A percentile compares a stretch with the other conserved stretches of the same genome.
Evolutionary conservation across 2,113 vertebrate genomes (phyloP).

Genomic region (Zeus faber): DNA sequence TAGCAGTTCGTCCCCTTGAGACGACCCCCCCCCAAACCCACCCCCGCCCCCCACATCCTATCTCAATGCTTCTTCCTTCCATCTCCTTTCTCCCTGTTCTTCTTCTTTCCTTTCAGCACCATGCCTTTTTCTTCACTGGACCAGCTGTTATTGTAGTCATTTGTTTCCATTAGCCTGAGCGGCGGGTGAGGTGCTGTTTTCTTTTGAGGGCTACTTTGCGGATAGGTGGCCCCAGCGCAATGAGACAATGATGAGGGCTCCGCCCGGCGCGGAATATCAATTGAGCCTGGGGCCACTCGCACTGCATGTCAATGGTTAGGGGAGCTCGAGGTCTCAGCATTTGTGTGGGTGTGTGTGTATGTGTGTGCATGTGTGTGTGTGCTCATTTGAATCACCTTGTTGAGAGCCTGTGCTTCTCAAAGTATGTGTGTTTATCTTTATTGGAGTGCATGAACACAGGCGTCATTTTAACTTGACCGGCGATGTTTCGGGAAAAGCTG

Average conservation of each 20-base stretch:
- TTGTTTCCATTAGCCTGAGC: conserved; percentile 37
- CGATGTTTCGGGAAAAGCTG: background rate
- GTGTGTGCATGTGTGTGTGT: conserved; percentile 14
- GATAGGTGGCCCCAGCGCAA: conserved; percentile 34
- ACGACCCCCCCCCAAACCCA: background rate
- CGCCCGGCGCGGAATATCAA: conserved; percentile 47
- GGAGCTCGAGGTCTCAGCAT: background rate
- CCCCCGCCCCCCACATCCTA: background rate
- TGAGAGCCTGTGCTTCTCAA: background rate
- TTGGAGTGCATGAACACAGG: background rate
- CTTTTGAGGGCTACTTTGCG: conserved; percentile 38
- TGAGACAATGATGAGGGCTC: conserved; percentile 44
- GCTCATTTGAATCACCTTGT: conserved; percentile 13
- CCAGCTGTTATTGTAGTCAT: conserved; percentile 18
- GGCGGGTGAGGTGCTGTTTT: conserved; percentile 27
- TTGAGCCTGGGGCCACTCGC: conserved; percentile 28
- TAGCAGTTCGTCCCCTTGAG: too few relatives aligned
- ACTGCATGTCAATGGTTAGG: conserved; percentile 38
- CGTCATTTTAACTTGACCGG: too few relatives aligned
- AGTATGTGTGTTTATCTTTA: background rate
- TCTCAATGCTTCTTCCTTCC: background rate
- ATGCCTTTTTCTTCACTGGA: conserved; percentile 2
- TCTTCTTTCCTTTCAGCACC: background rate
- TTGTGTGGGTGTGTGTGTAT: background rate
- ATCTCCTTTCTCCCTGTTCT: background rate